Conservation (phyloP, 2,797 vertebrate genomes). For the Tangara arthus region DNA sequence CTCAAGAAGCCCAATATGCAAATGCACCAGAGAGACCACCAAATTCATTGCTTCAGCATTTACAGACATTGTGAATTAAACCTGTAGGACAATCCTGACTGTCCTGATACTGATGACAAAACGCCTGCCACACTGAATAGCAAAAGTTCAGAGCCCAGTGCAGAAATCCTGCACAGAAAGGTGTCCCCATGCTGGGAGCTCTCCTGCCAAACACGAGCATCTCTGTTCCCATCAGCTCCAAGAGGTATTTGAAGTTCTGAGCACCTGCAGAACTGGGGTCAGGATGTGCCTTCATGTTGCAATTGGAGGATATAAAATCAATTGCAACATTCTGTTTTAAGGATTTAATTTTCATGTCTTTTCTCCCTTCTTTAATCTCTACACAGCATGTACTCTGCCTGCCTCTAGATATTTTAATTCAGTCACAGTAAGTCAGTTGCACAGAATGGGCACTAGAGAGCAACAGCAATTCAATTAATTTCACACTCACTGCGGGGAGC, state of each 20-base stretch:
- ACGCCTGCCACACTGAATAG: not conserved
- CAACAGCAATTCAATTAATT: conserved; percentile 69
- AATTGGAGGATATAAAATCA: conserved; percentile 35
- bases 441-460: conserved; percentile 64
- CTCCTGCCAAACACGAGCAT: not conserved
- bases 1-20: not conserved
- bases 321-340: conserved; percentile 35
- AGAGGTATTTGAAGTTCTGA: not conserved
- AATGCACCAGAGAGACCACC: not conserved
- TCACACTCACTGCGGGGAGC: conserved; percentile 45
- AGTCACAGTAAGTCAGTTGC: conserved; percentile 64
- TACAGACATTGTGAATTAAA: not conserved
- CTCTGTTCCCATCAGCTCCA: not conserved
- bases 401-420: conserved; percentile 67
- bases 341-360: conserved; percentile 59
- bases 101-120: not conserved
- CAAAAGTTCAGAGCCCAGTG: not conserved
- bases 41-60: not conserved
- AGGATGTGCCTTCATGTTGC: not conserved
- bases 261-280: conserved; percentile 11
- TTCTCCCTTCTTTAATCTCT: conserved; percentile 64
- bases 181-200: not conserved
- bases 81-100: not conserved
- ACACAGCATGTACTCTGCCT: conserved; percentile 61
- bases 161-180: not conserved